Percentiles rank a stretch among this genome's conserved stretches.
These are phyloP conservation scores for Alfaro cultratus DNA, from an alignment of 2,797 vertebrate genomes.

Conservation along the genomic window DNA sequence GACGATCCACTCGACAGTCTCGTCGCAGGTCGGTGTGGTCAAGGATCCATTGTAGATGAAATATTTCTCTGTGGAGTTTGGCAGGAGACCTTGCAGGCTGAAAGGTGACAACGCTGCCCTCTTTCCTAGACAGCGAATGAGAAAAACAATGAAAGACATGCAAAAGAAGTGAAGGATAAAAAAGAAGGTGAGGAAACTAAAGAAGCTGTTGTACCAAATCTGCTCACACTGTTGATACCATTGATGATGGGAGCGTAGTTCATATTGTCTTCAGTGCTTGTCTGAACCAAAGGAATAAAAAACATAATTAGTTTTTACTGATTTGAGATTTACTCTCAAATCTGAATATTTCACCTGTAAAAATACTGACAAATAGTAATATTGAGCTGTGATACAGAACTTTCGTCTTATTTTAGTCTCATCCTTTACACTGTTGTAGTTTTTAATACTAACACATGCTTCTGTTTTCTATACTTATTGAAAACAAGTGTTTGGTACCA, in stretches of 20 bases:
- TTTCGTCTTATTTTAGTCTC: background rate
- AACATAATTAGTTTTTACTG: conserved; percentile 6
- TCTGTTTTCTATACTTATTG: background rate
- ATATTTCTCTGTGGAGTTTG: conserved; percentile 91
- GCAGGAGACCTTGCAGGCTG: conserved; percentile 86
- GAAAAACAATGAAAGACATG: background rate
- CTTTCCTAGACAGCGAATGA: conserved; percentile 81
- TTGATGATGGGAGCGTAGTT: conserved; percentile 88
- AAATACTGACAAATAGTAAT: background rate
- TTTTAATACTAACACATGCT: background rate
- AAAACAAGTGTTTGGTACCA: background rate
- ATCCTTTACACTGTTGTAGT: background rate
- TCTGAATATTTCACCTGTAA: background rate
- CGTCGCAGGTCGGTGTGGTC: conserved; percentile 92
- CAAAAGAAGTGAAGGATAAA: conserved; percentile 6
- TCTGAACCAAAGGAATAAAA: conserved; percentile 74
- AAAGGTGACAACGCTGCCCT: conserved; percentile 85
- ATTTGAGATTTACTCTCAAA: background rate
- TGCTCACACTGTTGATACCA: conserved; percentile 88
- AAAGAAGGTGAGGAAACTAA: background rate
- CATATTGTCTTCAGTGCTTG: conserved; percentile 86
- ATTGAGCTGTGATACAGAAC: background rate
- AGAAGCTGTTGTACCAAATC: conserved; percentile 85
- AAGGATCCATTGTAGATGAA: conserved; percentile 95
- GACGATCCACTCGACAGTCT: conserved; percentile 94